Base-by-base conservation (phyloP, 2,113 vertebrate genomes). In the Serilophus lunatus region DNA sequence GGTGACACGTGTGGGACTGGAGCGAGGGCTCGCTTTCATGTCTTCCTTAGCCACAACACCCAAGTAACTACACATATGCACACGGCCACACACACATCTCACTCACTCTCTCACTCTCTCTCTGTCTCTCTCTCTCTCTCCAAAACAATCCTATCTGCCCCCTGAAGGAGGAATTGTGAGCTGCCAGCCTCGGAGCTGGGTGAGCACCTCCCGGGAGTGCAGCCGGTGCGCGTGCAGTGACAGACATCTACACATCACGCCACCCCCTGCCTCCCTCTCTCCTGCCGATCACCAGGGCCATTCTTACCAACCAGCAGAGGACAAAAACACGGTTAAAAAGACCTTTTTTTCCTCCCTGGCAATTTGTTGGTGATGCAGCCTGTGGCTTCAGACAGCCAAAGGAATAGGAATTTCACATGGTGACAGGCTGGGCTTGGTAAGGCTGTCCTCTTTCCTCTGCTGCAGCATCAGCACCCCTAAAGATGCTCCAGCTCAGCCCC, bases 141-240 rank as follows among this genome's bases (percentile, higher is more conserved):
- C 84, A 17, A 38, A 72, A 83, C 40, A 81, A 81, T 13, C 50
- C 76, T 20, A 2, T 14, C 64, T 82, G 80, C 8, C 64, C 93
- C 71, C 77, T 38, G 45, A 76, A 69, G 79, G 2, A 33, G 31
- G 45, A 10, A 18, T 2, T 6, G 20, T 4, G 40, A 33, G 57
- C 92, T 78, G 83, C 50, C 93, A 92, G 87, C 35, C n/a, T 50
- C 82, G 6, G n/a, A 84, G 89, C 68, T 14, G 77, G 54, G 51
- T n/a, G 86, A 59, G 57, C 89, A 60, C 65, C 44, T 25, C 68
- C 29, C 4, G 15, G 74, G 64, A 81, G 69, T 7, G 26, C 76
- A 86, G 89, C 69, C 57, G 60, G 64, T 3, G 56, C 6, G 5
- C 35, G 61, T 22, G 81, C 56, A 6, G 60, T 38, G 90, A 95